phyloP scores from a whole-genome alignment of 2,113 vertebrate genomes.

The Thunnus maccoyii region DNA sequence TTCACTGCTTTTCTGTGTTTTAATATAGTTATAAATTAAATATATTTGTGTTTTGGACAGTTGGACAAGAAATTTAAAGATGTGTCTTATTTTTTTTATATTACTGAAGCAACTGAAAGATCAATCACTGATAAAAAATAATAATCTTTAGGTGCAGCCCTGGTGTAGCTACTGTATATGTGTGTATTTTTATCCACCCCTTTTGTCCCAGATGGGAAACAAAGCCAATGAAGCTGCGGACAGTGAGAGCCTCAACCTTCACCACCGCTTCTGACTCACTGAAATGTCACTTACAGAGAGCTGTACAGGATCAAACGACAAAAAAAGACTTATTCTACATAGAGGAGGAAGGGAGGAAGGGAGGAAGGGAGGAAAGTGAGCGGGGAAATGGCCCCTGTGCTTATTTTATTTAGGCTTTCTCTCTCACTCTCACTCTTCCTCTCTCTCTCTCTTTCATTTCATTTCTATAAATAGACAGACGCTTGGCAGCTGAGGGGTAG shows the following conservation, averaged over 20 bases:
- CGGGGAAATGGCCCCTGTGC: constrained; percentile 52
- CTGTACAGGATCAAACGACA: constrained; percentile 10
- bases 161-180: neutral
- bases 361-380: constrained; percentile 14
- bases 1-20: too few relatives aligned
- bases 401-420: constrained; percentile 59
- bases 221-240: neutral
- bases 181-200: neutral
- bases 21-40: too few relatives aligned
- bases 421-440: neutral
- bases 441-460: constrained; percentile 44
- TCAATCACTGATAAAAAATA: neutral
- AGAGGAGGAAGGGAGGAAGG: neutral
- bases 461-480: constrained; percentile 81
- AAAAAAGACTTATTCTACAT: constrained; percentile 21
- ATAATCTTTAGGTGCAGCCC: neutral
- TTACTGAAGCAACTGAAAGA: too few relatives aligned
- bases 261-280: constrained; percentile 34
- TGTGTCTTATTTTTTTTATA: too few relatives aligned
- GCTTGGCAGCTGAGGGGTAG: constrained; percentile 81
- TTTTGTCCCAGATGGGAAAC: neutral
- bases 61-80: too few relatives aligned
- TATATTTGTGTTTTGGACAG: too few relatives aligned
- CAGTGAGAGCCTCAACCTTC: constrained; percentile 20
- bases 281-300: constrained; percentile 33